A percentile compares a stretch with the other conserved stretches of the same genome.
Evolutionary conservation across 2,113 vertebrate species (phyloP).

Genomic region (Embiotoca jacksoni): DNA sequence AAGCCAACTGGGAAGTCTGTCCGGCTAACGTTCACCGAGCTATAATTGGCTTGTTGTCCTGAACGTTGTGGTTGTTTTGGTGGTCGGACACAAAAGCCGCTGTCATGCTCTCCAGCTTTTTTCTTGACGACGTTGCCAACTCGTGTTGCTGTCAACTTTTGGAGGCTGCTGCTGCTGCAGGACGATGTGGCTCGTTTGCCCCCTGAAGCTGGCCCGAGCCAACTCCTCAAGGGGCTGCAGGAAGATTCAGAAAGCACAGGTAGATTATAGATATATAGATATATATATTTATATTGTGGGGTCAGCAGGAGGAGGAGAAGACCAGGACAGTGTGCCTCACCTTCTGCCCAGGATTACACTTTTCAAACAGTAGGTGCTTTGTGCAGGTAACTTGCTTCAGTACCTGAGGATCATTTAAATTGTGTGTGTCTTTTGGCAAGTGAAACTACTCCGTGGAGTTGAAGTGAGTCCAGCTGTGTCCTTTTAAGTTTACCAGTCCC

Average conservation of each 20-base stretch:
- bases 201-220: constrained; percentile 24
- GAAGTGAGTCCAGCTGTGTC: not conserved
- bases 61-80: constrained; percentile 32
- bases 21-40: constrained; percentile 61
- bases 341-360: too few species aligned
- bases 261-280: too few species aligned
- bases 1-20: constrained; percentile 53
- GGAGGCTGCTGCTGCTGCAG: constrained; percentile 35
- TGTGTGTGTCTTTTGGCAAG: too few species aligned
- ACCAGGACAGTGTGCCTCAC: too few species aligned
- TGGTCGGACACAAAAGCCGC: constrained; percentile 30
- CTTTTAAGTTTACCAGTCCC: not conserved
- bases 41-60: constrained; percentile 61
- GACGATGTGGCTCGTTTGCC: constrained; percentile 36
- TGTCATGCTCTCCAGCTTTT: constrained; percentile 38
- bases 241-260: too few species aligned
- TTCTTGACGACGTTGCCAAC: constrained; percentile 3
- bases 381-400: too few species aligned
- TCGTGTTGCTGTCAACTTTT: constrained; percentile 64
- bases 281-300: too few species aligned
- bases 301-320: too few species aligned
- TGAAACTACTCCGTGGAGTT: too few species aligned
- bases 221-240: too few species aligned
- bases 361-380: too few species aligned
- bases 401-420: too few species aligned